Evolutionary conservation across 1,140 invertebrate genomes (phyloP).

Genomic region (Penaeus vannamei): DNA sequence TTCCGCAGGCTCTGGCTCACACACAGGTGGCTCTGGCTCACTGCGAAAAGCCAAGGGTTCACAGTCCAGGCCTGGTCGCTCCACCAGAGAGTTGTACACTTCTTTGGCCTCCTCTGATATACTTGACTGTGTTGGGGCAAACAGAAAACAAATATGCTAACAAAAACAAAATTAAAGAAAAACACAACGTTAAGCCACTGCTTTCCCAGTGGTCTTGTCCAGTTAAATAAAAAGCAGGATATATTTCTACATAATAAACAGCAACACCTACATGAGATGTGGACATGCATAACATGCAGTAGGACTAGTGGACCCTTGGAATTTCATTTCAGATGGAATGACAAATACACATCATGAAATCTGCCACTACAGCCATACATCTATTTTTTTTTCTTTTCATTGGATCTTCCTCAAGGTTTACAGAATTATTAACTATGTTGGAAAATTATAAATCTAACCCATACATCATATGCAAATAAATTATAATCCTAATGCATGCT

Average conservation of each 20-base stretch:
- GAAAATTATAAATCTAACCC: too few relatives aligned
- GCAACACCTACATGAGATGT: neutral
- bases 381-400: neutral
- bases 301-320: neutral
- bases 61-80: conserved; percentile 75
- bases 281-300: conserved; percentile 23
- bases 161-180: conserved; percentile 66
- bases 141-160: conserved; percentile 67
- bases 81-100: conserved; percentile 92
- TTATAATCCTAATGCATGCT: too few relatives aligned
- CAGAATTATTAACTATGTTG: too few relatives aligned
- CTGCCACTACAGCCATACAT: neutral
- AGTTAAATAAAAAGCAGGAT: conserved; percentile 53
- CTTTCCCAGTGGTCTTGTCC: conserved; percentile 35
- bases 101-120: conserved; percentile 81
- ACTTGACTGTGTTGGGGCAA: conserved; percentile 70
- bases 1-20: conserved; percentile 68
- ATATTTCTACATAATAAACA: conserved; percentile 68
- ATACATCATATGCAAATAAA: too few relatives aligned
- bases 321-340: too few relatives aligned
- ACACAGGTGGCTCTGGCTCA: conserved; percentile 64
- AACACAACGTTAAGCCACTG: conserved; percentile 50
- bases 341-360: neutral
- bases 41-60: conserved; percentile 47
- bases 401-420: too few relatives aligned